phyloP scores from a whole-genome alignment of 1,140 invertebrate genomes.

The Anastatus disparis region DNA sequence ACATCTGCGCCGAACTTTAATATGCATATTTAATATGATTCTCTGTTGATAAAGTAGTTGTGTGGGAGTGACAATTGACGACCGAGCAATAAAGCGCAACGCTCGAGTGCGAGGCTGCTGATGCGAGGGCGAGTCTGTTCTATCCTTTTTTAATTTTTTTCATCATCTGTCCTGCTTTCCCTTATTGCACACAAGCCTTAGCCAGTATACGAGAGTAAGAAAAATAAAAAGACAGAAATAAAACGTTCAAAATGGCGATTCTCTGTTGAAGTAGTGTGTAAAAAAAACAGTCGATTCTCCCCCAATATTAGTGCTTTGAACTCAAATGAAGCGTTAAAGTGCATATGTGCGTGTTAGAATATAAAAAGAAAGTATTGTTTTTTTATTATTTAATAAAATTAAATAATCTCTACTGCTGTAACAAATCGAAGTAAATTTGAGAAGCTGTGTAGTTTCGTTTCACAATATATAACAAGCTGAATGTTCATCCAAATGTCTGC shows the following conservation, averaged over 20 bases:
- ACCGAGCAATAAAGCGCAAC: neutral
- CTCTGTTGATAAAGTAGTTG: conserved; percentile 6
- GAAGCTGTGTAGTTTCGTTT: conserved; percentile 33
- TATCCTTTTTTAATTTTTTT: neutral
- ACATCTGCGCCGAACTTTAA: no score
- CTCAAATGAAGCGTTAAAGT: neutral
- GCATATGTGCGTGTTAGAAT: neutral
- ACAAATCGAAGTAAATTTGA: conserved; percentile 39
- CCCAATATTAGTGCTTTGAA: neutral
- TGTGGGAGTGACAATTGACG: neutral
- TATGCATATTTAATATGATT: no score
- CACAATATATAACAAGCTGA: conserved; percentile 55
- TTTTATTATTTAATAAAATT: no score
- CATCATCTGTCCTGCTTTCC: no score
- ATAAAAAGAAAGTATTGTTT: neutral
- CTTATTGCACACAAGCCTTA: no score
- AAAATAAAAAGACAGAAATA: conserved; percentile 52
- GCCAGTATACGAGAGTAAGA: conserved; percentile 10
- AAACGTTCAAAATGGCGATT: conserved; percentile 56
- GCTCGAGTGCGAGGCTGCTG: neutral
- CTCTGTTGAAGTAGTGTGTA: conserved; percentile 41
- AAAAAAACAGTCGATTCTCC: conserved; percentile 50
- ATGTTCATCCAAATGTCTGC: conserved; percentile 73
- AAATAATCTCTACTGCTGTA: no score
- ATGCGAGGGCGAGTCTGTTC: conserved; percentile 18